phyloP scores from a whole-genome alignment of 2,888 invertebrate genomes.

The Bimastos eiseni region DNA sequence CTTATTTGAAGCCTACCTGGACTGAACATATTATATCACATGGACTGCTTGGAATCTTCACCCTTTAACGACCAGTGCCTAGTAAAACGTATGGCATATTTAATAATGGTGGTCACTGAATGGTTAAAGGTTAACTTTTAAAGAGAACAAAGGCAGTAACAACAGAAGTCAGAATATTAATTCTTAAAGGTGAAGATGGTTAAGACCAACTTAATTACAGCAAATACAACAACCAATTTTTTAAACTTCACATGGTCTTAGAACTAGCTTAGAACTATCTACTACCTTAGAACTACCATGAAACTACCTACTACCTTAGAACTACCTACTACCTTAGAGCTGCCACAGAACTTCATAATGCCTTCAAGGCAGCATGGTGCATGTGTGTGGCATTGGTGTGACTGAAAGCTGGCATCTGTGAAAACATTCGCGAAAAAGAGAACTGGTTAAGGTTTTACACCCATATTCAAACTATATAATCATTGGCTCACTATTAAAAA shows the following conservation, averaged over 20 bases:
- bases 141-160: no score
- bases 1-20: background rate
- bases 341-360: background rate
- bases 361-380: background rate
- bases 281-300: no score
- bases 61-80: no score
- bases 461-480: background rate
- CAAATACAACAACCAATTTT: no score
- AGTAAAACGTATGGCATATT: no score
- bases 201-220: no score
- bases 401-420: background rate
- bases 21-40: background rate
- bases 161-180: background rate
- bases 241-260: background rate
- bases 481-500: background rate
- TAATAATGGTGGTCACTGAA: no score
- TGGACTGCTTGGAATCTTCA: background rate
- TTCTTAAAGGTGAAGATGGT: no score
- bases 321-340: no score
- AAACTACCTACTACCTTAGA: no score
- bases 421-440: background rate
- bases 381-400: background rate
- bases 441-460: background rate
- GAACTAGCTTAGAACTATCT: no score
- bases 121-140: no score